Conservation (phyloP, 2,113 vertebrate species). For the Psettodes erumei region DNA sequence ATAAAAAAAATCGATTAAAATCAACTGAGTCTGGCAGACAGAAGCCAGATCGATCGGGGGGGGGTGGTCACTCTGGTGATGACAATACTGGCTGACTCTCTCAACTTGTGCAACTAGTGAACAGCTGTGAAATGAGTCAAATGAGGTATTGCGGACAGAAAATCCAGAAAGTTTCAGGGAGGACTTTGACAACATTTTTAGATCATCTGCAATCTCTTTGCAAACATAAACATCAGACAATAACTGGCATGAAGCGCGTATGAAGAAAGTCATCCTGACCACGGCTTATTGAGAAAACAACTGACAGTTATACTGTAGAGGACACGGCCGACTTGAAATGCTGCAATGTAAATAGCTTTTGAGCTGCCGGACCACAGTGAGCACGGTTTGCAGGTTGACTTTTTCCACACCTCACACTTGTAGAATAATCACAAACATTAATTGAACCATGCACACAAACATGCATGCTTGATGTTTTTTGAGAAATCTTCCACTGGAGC, state of each 20-base stretch:
- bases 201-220: neutral
- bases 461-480: neutral
- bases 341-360: constrained; percentile 14
- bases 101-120: neutral
- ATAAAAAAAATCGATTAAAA: neutral
- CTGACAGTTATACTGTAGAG: neutral
- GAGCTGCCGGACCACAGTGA: neutral
- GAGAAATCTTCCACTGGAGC: neutral
- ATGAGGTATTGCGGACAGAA: neutral
- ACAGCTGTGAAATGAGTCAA: constrained; percentile 6
- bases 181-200: neutral
- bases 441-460: neutral
- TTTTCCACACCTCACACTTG: too few relatives aligned
- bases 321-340: neutral
- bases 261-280: too few relatives aligned
- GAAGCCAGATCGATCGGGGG: neutral
- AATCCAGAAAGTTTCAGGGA: neutral
- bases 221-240: neutral
- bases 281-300: neutral
- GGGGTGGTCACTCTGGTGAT: neutral
- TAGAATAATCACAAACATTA: neutral
- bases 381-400: constrained; percentile 9
- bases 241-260: neutral
- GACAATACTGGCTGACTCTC: neutral
- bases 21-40: neutral